A percentile compares a stretch with the other conserved stretches of the same genome.
phyloP scores from a whole-genome alignment of 2,113 vertebrate species.

The Corydoras maculifer region DNA sequence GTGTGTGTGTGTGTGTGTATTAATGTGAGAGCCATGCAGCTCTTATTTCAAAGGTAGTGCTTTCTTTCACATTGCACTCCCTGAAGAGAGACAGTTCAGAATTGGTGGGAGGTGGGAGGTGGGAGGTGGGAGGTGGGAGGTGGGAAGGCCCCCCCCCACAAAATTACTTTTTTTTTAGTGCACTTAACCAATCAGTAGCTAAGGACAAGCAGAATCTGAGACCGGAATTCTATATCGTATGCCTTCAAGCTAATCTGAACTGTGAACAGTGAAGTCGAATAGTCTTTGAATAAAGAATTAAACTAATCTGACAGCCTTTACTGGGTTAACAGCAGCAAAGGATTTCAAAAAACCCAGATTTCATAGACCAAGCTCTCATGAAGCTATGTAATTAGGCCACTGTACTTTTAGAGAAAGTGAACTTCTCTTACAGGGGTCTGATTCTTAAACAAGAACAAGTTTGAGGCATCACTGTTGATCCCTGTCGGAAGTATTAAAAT shows the following conservation, averaged over 20 bases:
- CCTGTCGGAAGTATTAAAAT: too few species aligned
- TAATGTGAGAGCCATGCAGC: slow-evolving; percentile 9
- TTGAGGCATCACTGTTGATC: too few species aligned
- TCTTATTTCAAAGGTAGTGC: slow-evolving; percentile 37
- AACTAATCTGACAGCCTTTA: slow-evolving; percentile 4
- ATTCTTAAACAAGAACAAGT: too few species aligned
- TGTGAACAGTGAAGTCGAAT: too few species aligned
- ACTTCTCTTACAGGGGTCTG: neutral
- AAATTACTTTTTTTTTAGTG: neutral
- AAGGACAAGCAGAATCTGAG: too few species aligned
- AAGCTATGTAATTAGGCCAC: too few species aligned
- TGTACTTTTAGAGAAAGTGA: too few species aligned
- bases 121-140: neutral
- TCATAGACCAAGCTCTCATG: too few species aligned
- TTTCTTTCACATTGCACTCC: slow-evolving; percentile 2
- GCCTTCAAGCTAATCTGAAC: too few species aligned
- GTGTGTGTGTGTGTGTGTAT: slow-evolving; percentile 3
- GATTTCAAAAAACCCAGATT: too few species aligned
- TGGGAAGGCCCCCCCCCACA: neutral
- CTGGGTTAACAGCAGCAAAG: slow-evolving; percentile 27
- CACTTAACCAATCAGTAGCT: neutral
- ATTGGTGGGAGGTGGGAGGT: neutral
- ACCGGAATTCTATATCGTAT: too few species aligned
- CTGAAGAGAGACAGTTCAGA: slow-evolving; percentile 2
- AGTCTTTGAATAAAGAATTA: too few species aligned